A percentile compares a stretch with the other conserved stretches of the same genome.
Conservation (phyloP, 2,113 vertebrate species). For the Synchiropus splendidus region DNA sequence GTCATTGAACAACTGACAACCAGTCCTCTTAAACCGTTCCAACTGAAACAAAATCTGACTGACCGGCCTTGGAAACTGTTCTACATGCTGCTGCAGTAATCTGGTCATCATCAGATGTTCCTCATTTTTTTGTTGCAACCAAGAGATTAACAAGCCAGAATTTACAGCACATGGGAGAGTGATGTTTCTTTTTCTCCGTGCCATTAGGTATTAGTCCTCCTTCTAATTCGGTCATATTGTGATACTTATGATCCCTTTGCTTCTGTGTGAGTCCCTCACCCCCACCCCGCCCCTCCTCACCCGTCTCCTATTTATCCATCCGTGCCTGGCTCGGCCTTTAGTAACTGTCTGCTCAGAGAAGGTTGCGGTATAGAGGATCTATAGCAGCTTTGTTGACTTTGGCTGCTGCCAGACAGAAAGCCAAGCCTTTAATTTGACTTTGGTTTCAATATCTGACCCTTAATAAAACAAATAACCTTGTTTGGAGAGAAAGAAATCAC, state of each 20-base stretch:
- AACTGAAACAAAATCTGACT: conserved; percentile 36
- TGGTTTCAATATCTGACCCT: conserved; percentile 60
- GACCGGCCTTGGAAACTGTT: conserved; percentile 17
- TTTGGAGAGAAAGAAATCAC: conserved; percentile 64
- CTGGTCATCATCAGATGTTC: conserved; percentile 37
- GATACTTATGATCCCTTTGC: conserved; percentile 13
- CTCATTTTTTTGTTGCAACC: conserved; percentile 14
- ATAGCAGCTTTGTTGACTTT: conserved; percentile 67
- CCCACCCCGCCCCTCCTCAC: conserved; percentile 3
- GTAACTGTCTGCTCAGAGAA: conserved; percentile 47
- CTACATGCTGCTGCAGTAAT: conserved; percentile 15
- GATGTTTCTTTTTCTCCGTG: conserved; percentile 19
- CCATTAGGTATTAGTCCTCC: conserved; percentile 25
- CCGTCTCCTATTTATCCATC: conserved; percentile 12
- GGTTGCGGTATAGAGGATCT: conserved; percentile 56
- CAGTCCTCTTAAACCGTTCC: conserved; percentile 25
- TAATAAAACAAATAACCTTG: conserved; percentile 75
- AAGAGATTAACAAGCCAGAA: conserved; percentile 32
- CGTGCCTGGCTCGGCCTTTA: conserved; percentile 6
- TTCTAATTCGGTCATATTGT: conserved; percentile 6
- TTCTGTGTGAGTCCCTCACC: conserved; percentile 16
- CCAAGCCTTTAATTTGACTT: conserved; percentile 66
- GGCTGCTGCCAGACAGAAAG: conserved; percentile 56
- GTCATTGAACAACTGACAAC: conserved; percentile 32
- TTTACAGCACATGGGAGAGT: conserved; percentile 20